Evolutionary conservation across 2,888 invertebrate genomes (phyloP), one percentile per base, ranked within the genome.

Genomic region (Deilephila porcellus): DNA sequence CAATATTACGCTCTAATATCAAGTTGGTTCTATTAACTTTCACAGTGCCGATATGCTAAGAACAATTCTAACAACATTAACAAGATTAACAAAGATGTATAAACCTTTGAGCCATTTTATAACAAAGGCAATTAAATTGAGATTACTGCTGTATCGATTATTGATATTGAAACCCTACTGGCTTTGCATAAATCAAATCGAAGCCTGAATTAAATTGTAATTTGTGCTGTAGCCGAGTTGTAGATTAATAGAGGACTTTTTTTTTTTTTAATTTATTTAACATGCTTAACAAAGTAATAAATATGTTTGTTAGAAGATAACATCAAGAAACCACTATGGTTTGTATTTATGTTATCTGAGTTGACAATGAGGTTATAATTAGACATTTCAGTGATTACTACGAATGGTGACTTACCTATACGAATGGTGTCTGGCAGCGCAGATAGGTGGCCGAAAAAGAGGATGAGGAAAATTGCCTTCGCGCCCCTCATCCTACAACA

Each of bases 401-500:
- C n/a, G n/a, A n/a, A n/a, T n/a, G n/a, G n/a, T n/a, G n/a, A n/a
- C n/a, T 93, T 87, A 95, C 95, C 95, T 86, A 95, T 95, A 86
- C 95, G 88, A 75, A 95, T 95, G n/a, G 95, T 95, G 78, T 95
- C 95, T 60, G 95, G 95, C 59, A 95, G 86, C 14, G 95, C 95
- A 72, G 93, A 94, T 70, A 95, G 91, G 80, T 93, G 91, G 37
- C 93, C 93, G 75, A 92, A 91, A 84, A 93, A 91, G 80, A 95
- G 87, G 83, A 94, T 86, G 79, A 95, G 89, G 78, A 92, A 90
- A 85, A 94, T 82, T 72, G 90, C 92, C 78, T 91, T 90, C 77
- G 91, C 88, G 74, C 88, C 91, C 86, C 88, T 89, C 95, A 95
- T 93, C 81, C 90, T 92, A 92, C 74, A 93, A 93, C 89, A 93